Percentiles rank a stretch among this genome's conserved stretches.
phyloP scores from a whole-genome alignment of 2,888 invertebrate genomes.

The Aplocera efformata region DNA sequence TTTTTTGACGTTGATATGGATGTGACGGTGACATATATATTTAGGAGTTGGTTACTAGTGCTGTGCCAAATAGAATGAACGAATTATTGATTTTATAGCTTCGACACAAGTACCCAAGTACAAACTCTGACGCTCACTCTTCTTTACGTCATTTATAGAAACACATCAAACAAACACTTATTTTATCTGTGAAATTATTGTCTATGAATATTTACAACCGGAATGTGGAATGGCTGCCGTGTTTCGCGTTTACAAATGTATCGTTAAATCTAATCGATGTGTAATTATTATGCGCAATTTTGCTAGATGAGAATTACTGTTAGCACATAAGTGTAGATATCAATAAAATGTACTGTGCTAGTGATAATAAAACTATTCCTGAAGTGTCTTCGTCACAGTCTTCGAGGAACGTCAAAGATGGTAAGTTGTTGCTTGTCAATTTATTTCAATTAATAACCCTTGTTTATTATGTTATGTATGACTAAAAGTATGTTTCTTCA shows the following conservation, averaged over 20 bases:
- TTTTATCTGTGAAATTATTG: slow-evolving; percentile 27
- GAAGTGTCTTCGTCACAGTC: slow-evolving; percentile 87
- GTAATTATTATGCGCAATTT: slow-evolving; percentile 69
- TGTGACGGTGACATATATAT: too few species aligned
- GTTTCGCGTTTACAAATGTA: slow-evolving; percentile 65
- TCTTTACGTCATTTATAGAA: too few species aligned
- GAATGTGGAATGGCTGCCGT: slow-evolving; percentile 79
- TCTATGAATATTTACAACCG: slow-evolving; percentile 78
- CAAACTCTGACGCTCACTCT: background rate
- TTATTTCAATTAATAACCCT: slow-evolving; percentile 23
- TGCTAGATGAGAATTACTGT: slow-evolving; percentile 81
- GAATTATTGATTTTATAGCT: too few species aligned
- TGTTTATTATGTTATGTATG: background rate
- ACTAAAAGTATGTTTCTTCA: slow-evolving; percentile 4
- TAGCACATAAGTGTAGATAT: slow-evolving; percentile 47
- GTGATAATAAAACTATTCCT: slow-evolving; percentile 85
- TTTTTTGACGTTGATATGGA: too few species aligned
- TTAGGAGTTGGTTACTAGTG: too few species aligned
- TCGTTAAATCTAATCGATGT: slow-evolving; percentile 57
- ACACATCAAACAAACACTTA: slow-evolving; percentile 4
- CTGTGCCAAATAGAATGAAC: too few species aligned
- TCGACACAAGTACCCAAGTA: too few species aligned
- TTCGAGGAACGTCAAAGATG: slow-evolving; percentile 87
- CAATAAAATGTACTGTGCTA: slow-evolving; percentile 85
- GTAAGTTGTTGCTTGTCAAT: slow-evolving; percentile 77